phyloP scores from a whole-genome alignment of 53 echinoderm and acorn worm species.

The Temnopleurus reevesii region DNA sequence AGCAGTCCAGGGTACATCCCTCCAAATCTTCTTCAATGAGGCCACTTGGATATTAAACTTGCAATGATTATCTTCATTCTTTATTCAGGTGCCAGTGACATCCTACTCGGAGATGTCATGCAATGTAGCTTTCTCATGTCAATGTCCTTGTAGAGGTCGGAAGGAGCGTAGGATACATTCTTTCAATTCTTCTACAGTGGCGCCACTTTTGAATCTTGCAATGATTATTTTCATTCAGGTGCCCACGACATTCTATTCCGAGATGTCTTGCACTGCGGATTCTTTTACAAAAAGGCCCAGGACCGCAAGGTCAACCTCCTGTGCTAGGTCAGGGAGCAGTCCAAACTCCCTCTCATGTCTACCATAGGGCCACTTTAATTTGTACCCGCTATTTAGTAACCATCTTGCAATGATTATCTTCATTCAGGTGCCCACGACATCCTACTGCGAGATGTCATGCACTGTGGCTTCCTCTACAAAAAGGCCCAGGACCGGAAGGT shows the following conservation, averaged over 20 bases:
- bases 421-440: slow-evolving; percentile 52
- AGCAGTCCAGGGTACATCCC: too few species aligned
- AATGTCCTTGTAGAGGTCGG: too few species aligned
- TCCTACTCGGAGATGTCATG: slow-evolving; percentile 24
- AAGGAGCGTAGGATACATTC: too few species aligned
- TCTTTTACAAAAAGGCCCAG: slow-evolving; percentile 85
- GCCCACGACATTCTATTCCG: slow-evolving; percentile 39
- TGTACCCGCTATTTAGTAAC: neutral
- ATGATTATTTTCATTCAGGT: neutral
- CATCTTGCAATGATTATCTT: too few species aligned
- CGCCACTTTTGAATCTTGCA: too few species aligned
- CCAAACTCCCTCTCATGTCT: too few species aligned
- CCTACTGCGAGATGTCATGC: slow-evolving; percentile 54
- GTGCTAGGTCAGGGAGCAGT: too few species aligned
- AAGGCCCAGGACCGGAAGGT: slow-evolving; percentile 73
- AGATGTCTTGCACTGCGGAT: slow-evolving; percentile 65
- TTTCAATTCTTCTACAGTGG: too few species aligned
- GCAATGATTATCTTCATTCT: neutral
- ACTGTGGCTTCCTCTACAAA: slow-evolving; percentile 93
- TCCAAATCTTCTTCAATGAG: too few species aligned
- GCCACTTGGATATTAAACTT: too few species aligned
- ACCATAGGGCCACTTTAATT: too few species aligned
- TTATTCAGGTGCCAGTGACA: slow-evolving; percentile 26
- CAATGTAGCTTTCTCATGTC: slow-evolving; percentile 77
- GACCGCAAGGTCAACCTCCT: too few species aligned